These are phyloP conservation scores for Heliconius cydno DNA, from an alignment of 2,888 invertebrate genomes.

Conservation along the genomic window DNA sequence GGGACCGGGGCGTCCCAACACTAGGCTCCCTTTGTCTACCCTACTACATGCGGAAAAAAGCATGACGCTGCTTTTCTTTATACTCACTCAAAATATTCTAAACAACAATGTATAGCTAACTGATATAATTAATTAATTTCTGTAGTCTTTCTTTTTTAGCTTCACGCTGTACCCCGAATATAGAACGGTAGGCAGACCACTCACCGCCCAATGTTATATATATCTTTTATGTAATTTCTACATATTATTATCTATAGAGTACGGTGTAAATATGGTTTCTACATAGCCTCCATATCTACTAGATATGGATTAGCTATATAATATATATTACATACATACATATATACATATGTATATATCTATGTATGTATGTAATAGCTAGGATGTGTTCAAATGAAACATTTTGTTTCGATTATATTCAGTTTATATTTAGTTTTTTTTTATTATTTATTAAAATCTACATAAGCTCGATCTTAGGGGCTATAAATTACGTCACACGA, in stretches of 20 bases:
- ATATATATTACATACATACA: neutral
- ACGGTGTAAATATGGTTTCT: conserved; percentile 72
- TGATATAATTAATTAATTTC: conserved; percentile 49
- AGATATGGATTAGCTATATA: conserved; percentile 73
- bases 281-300: conserved; percentile 73
- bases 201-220: neutral
- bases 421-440: conserved; percentile 66
- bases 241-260: conserved; percentile 56
- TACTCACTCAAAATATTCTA: conserved; percentile 41
- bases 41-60: too few species aligned
- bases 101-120: conserved; percentile 54
- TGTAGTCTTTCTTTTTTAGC: neutral
- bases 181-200: too few species aligned
- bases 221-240: neutral
- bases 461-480: conserved; percentile 32
- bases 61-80: neutral
- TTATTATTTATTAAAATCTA: conserved; percentile 61
- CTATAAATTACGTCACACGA: conserved; percentile 5
- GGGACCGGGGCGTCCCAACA: neutral
- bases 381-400: conserved; percentile 80
- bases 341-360: neutral
- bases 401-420: conserved; percentile 65
- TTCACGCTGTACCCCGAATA: too few species aligned
- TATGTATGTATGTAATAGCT: conserved; percentile 58
- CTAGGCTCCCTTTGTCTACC: neutral